Base-by-base conservation (phyloP, 2,888 invertebrate genomes). In the Caenorhabditis parvicauda region DNA sequence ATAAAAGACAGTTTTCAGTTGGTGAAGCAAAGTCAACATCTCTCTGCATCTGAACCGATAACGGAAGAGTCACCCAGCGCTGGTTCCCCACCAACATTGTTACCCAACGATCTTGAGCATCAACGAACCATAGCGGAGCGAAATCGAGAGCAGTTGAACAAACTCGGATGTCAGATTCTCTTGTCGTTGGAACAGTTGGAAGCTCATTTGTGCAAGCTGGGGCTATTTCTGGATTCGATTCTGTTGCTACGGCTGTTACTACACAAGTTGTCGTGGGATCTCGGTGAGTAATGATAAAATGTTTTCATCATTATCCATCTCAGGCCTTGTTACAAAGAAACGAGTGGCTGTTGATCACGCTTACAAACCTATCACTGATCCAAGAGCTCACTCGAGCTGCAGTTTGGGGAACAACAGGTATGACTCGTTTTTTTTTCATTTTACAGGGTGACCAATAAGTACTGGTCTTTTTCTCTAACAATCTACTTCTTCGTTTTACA, bases 231-330 rank as follows among this genome's bases (percentile, higher is more conserved):
- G 39, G 78, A 78, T 42, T 72, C 79, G 0, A 70, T 74, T 32
- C 68, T 81, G n/a, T 53, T 81, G n/a, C 60, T 80, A 1, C 64
- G 81, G 17, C 45, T 81, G 0, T 58, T 80, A 3, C 65, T 81
- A 14, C 81, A 81, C 66, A 81, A 81, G 50, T 54, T 81, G n/a
- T 67, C 73, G 1, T 80, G 81, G 81, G 81, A 81, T 62, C 54
- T 81, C 7, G 67, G 72, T 60, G 4, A 21, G 44, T 25, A 17
- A 35, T 19, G 17, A 14, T 28, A 2, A 22, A 24, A 46, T 22
- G n/a, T 21, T 9, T 24, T 14, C 12, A 19, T 19, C 6, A 5
- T 5, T 22, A 39, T 38, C 14, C 22, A 7, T 50, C 21, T 47
- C 6, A 57, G 64, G 70, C 3, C 43, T 70, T n/a, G 67, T 70